phyloP scores from a whole-genome alignment of 53 echinoderm and acorn worm genomes.

The Hippasteria phrygiana region DNA sequence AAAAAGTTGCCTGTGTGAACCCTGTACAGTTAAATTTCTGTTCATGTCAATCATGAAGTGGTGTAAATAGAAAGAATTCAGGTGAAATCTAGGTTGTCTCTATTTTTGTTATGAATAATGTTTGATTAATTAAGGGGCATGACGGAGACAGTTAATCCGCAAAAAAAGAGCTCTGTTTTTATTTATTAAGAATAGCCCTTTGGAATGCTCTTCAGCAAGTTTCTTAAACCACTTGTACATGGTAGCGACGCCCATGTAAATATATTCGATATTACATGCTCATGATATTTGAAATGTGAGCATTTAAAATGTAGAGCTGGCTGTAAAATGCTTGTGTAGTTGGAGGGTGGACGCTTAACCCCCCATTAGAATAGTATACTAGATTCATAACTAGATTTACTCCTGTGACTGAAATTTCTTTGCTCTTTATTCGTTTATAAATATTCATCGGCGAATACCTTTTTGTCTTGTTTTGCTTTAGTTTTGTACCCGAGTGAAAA shows the following conservation, averaged over 20 bases:
- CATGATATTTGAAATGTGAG: slow-evolving; percentile 20
- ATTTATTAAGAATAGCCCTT: slow-evolving; percentile 6
- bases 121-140: slow-evolving; percentile 6
- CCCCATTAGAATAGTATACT: not conserved
- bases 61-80: slow-evolving; percentile 58
- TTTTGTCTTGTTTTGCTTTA: slow-evolving; percentile 56
- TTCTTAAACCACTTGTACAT: slow-evolving; percentile 46
- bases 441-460: slow-evolving; percentile 26
- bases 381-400: slow-evolving; percentile 20
- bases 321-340: slow-evolving; percentile 4
- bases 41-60: slow-evolving; percentile 52
- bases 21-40: slow-evolving; percentile 31
- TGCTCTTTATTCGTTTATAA: slow-evolving; percentile 24
- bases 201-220: not conserved
- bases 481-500: slow-evolving; percentile 56
- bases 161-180: slow-evolving; percentile 28
- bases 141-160: not conserved
- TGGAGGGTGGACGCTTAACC: not conserved
- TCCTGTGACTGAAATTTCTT: not conserved
- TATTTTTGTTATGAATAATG: slow-evolving; percentile 57
- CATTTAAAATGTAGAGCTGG: slow-evolving; percentile 1
- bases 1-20: not conserved
- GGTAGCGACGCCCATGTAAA: slow-evolving; percentile 37
- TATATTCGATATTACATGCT: slow-evolving; percentile 30
- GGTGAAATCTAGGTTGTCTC: slow-evolving; percentile 51